phyloP scores from a whole-genome alignment of 2,797 vertebrate species.

The Chrysocyon brachyurus region DNA sequence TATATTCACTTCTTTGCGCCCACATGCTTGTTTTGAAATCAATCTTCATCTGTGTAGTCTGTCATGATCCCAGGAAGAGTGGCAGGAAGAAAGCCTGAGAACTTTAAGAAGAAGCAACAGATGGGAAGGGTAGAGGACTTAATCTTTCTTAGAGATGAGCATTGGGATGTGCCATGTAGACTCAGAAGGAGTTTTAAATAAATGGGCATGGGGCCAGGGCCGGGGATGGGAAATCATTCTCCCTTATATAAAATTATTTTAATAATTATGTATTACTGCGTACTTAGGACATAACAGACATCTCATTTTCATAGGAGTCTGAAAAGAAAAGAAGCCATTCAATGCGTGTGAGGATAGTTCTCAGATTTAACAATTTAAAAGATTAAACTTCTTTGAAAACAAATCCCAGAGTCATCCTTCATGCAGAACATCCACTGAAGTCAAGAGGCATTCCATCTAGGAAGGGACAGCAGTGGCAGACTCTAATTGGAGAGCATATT shows the following conservation, averaged over 20 bases:
- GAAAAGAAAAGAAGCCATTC: conserved; percentile 52
- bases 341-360: not conserved
- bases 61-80: conserved; percentile 60
- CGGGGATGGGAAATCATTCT: not conserved
- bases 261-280: not conserved
- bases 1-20: conserved; percentile 27
- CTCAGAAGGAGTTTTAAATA: conserved; percentile 68
- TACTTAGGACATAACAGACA: not conserved
- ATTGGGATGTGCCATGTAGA: not conserved
- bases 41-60: conserved; percentile 63
- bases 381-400: not conserved
- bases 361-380: not conserved
- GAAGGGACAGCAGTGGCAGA: not conserved
- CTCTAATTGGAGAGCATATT: not conserved
- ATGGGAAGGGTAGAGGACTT: not conserved
- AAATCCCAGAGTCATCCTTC: not conserved
- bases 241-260: not conserved
- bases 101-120: not conserved
- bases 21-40: conserved; percentile 64
- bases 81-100: conserved; percentile 64
- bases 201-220: not conserved
- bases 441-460: not conserved
- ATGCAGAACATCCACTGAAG: not conserved
- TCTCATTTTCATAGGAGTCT: conserved; percentile 31
- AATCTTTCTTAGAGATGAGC: conserved; percentile 69